Conservation (phyloP, 2,888 invertebrate genomes). For the Euphydryas editha region DNA sequence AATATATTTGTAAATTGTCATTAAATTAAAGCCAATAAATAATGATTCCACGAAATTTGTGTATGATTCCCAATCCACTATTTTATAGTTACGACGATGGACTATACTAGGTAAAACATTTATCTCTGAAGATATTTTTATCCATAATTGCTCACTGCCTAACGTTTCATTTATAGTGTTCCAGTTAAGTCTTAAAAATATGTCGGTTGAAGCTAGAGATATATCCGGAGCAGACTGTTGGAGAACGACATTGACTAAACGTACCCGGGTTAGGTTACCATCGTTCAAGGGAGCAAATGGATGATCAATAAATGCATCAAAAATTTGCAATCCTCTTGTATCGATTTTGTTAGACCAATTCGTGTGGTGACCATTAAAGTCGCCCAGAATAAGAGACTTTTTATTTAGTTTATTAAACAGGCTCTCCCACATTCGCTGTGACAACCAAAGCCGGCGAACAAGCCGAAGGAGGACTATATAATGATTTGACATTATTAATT, state of each 20-base stretch:
- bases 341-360: neutral
- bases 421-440: neutral
- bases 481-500: neutral
- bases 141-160: neutral
- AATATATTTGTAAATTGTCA: neutral
- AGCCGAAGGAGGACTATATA: neutral
- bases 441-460: too few species aligned
- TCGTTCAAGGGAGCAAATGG: neutral
- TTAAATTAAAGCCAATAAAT: neutral
- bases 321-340: neutral
- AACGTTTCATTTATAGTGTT: neutral
- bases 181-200: slow-evolving; percentile 25
- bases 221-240: slow-evolving; percentile 5
- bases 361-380: too few species aligned
- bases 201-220: slow-evolving; percentile 4
- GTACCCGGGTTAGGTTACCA: neutral
- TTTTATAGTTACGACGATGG: neutral
- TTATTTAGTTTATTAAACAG: neutral
- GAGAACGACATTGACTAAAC: slow-evolving; percentile 20
- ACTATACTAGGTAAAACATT: neutral
- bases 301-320: neutral
- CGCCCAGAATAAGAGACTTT: neutral
- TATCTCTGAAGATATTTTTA: neutral
- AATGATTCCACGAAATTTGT: neutral
- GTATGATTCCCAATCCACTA: neutral